Percentiles rank a stretch among this genome's conserved stretches.
Conservation (phyloP, 2,113 vertebrate genomes). For the Dinomys branickii region DNA sequence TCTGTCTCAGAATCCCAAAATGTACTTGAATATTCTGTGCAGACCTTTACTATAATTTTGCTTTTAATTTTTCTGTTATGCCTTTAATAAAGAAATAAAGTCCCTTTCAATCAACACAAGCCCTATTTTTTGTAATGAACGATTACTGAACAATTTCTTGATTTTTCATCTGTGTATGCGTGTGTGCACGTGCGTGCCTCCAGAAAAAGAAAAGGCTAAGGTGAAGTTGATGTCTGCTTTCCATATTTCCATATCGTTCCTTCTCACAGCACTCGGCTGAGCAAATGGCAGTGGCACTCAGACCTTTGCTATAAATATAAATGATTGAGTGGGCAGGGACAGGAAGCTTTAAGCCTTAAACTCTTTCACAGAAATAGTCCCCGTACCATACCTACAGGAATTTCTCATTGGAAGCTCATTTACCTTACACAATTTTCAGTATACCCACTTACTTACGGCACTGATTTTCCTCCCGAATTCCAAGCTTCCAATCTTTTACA, state of each 20-base stretch:
- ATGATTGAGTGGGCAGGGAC: background rate
- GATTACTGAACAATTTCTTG: background rate
- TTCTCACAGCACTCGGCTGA: background rate
- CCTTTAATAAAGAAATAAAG: background rate
- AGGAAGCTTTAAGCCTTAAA: constrained; percentile 10
- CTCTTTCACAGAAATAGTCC: background rate
- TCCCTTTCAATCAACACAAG: constrained; percentile 20
- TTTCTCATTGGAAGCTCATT: background rate
- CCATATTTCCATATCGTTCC: background rate
- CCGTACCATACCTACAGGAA: background rate
- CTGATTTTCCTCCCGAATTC: background rate
- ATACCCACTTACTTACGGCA: background rate
- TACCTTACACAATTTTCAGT: background rate
- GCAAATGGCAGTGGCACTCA: background rate
- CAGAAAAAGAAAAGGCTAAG: background rate
- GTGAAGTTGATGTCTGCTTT: background rate
- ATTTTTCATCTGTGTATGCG: background rate
- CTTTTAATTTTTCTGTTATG: constrained; percentile 29
- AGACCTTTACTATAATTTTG: background rate
- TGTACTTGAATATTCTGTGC: background rate
- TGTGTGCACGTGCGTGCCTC: background rate
- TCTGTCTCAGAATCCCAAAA: background rate
- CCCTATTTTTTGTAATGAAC: constrained; percentile 3
- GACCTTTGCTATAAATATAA: constrained; percentile 15
- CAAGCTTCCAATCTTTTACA: background rate